Evolutionary conservation across 2,888 invertebrate genomes (phyloP), one percentile per base, ranked within the genome.

Genomic region (Blastobasis adustella): DNA sequence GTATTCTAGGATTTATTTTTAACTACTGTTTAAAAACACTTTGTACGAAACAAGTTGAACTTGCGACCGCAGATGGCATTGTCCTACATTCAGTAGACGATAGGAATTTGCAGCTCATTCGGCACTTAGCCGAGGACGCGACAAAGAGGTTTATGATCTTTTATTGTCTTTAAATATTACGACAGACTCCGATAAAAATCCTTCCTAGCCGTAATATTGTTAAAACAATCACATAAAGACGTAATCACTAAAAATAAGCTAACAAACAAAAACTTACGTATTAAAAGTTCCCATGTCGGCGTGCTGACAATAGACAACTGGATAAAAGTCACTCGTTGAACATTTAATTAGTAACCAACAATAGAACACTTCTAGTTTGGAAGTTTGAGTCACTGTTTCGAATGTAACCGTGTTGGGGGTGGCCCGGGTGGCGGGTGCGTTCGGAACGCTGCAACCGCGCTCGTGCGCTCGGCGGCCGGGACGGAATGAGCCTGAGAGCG

Each of bases 271-370:
- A 65, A 79, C 85, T 85, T 71, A 86, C 85, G 69, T 77, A 71
- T 68, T 66, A 71, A 66, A 65, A 66, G 73, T 77, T 79, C 82
- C 85, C 85, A 85, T 85, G 67, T 66, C 75, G 70, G 62, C 69
- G 73, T 65, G 63, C 55, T 54, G 52, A 52, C 61, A 67, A 67
- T 68, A 71, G 63, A 66, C 62, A 71, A 69, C 66, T 66, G 57
- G 73, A 68, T 65, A 66, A 62, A 67, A 55, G 66, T 71, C 79
- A 82, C 79, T 72, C 60, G 75, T 69, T 67, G 71, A 71, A 68
- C 74, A 72, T 71, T 65, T 64, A 68, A 68, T 67, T 63, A 58
- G 58, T 52, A 62, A 67, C 67, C 61, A 71, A 67, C 68, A 66
- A 66, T 65, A 60, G 54, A 69, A 53, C 73, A 71, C 70, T 63